Conservation (phyloP, 2,888 invertebrate genomes). For the Encarsia formosa region DNA sequence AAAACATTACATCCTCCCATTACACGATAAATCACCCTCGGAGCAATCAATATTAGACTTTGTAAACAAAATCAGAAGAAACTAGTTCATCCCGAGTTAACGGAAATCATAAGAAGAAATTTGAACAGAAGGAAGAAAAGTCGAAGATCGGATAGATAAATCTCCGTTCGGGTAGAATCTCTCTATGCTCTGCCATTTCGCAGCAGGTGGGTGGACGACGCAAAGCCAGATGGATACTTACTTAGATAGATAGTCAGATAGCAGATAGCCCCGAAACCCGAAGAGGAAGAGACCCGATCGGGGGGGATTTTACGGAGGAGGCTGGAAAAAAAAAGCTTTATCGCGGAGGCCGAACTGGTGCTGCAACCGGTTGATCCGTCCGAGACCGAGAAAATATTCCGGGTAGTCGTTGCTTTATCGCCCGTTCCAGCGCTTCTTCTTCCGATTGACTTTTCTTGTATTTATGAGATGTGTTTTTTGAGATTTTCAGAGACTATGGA, state of each 20-base stretch:
- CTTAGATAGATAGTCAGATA: constrained; percentile 4
- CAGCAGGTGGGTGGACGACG: neutral
- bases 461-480: too few relatives aligned
- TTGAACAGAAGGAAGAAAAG: too few relatives aligned
- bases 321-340: constrained; percentile 1
- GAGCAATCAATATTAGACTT: too few relatives aligned
- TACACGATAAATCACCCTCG: too few relatives aligned
- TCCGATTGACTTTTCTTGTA: constrained; percentile 19
- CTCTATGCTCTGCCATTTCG: too few relatives aligned
- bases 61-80: too few relatives aligned
- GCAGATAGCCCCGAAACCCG: neutral
- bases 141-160: too few relatives aligned
- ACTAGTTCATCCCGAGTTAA: too few relatives aligned
- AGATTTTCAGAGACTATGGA: too few relatives aligned
- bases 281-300: neutral
- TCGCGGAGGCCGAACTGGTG: constrained; percentile 1
- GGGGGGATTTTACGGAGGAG: constrained; percentile 5
- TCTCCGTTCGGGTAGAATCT: too few relatives aligned
- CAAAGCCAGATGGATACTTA: neutral
- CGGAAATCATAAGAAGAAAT: too few relatives aligned
- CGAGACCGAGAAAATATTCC: constrained; percentile 15
- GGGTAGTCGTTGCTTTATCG: constrained; percentile 12
- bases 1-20: too few relatives aligned
- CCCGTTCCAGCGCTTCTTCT: neutral
- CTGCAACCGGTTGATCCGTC: constrained; percentile 24